These are phyloP conservation scores for Synergus itoensis DNA, from an alignment of 2,888 invertebrate genomes.

Conservation along the genomic window DNA sequence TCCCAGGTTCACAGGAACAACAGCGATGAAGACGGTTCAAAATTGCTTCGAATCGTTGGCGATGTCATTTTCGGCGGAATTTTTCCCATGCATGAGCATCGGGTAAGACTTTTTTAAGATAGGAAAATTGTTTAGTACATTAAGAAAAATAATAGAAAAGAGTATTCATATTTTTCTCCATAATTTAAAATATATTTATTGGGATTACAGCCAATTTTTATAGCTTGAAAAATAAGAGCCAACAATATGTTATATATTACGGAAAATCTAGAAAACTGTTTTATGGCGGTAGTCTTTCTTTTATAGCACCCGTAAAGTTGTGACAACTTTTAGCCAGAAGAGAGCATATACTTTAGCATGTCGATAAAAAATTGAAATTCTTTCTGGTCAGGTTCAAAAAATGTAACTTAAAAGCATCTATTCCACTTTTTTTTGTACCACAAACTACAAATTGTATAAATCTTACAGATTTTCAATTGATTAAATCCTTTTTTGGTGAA, in stretches of 20 bases:
- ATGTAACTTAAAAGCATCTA: neutral
- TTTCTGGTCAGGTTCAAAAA: neutral
- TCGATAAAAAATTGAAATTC: too few relatives aligned
- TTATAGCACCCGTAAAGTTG: neutral
- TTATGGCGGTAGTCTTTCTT: neutral
- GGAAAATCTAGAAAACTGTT: neutral
- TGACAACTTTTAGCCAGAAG: neutral
- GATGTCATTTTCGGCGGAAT: constrained; percentile 85
- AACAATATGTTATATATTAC: neutral
- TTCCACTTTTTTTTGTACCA: neutral
- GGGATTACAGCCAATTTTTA: neutral
- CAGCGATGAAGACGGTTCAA: constrained; percentile 77
- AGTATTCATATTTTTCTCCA: neutral
- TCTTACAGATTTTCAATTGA: neutral
- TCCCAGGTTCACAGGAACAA: constrained; percentile 64
- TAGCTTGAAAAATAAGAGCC: neutral
- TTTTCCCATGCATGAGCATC: constrained; percentile 84
- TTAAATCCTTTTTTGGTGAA: too few relatives aligned
- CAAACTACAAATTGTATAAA: too few relatives aligned
- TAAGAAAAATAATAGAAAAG: too few relatives aligned
- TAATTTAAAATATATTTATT: neutral
- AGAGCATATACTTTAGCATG: neutral
- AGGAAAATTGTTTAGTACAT: too few relatives aligned
- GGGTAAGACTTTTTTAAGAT: neutral
- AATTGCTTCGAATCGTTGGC: constrained; percentile 78